These are phyloP conservation scores for Lacerta viridis DNA, from an alignment of 2,797 vertebrate species.

Conservation along the genomic window DNA sequence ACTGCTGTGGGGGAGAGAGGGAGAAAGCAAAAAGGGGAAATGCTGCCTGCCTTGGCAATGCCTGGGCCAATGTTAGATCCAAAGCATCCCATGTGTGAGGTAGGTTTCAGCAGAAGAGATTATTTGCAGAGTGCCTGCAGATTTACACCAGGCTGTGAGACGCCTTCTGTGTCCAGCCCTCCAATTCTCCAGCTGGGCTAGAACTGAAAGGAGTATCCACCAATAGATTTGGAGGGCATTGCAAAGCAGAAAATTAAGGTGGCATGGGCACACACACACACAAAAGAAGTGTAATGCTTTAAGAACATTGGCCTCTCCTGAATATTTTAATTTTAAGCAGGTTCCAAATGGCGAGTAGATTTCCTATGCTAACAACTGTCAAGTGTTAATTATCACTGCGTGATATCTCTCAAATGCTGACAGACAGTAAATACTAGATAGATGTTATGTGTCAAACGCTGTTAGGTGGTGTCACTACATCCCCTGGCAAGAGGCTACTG, in stretches of 20 bases:
- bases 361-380: background rate
- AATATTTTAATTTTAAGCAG: background rate
- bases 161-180: background rate
- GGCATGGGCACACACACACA: too few relatives aligned
- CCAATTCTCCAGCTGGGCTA: background rate
- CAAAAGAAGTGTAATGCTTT: background rate
- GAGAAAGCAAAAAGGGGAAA: background rate
- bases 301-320: background rate
- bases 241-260: too few relatives aligned
- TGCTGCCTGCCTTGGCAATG: background rate
- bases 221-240: too few relatives aligned
- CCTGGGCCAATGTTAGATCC: background rate
- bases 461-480: background rate
- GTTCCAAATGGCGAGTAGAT: background rate
- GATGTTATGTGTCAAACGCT: background rate
- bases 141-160: background rate
- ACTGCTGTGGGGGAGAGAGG: slow-evolving; percentile 1
- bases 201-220: too few relatives aligned
- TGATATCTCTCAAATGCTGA: background rate
- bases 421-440: background rate
- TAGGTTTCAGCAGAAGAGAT: background rate
- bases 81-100: background rate
- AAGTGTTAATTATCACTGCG: background rate
- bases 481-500: background rate
- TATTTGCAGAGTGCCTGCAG: background rate